Percentiles rank a stretch among this genome's conserved stretches.
phyloP scores from a whole-genome alignment of 2,113 vertebrate species.

The Oncorhynchus gorbuscha region DNA sequence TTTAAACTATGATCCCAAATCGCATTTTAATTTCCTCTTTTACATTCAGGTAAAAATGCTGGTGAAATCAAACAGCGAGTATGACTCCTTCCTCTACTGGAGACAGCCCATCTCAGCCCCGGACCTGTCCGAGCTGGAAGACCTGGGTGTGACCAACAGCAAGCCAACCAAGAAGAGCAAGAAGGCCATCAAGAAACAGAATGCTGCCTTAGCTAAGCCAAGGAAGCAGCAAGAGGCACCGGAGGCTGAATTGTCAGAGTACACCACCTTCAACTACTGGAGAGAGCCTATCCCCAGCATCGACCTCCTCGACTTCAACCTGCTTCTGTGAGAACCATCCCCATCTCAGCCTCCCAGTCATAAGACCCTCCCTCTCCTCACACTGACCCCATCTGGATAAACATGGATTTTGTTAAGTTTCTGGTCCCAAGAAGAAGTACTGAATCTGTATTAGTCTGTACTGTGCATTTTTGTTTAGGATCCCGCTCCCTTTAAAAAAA shows the following conservation, averaged over 20 bases:
- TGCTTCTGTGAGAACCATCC: constrained; percentile 66
- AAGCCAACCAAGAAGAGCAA: constrained; percentile 63
- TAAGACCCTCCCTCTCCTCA: background rate
- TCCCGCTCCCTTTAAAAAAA: no score
- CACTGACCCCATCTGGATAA: constrained; percentile 1
- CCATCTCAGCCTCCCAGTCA: background rate
- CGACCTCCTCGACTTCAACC: constrained; percentile 80
- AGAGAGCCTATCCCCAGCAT: constrained; percentile 85
- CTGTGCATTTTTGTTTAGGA: background rate
- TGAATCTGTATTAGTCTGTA: background rate
- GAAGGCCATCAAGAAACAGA: constrained; percentile 15
- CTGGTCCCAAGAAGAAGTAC: constrained; percentile 2
- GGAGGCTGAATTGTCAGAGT: constrained; percentile 70
- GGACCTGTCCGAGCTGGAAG: constrained; percentile 85
- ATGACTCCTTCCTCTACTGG: constrained; percentile 95
- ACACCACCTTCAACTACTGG: constrained; percentile 93
- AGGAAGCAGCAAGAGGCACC: constrained; percentile 36
- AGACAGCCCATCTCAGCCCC: constrained; percentile 88
- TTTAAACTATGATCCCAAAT: background rate
- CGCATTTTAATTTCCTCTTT: background rate
- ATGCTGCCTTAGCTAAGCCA: constrained; percentile 3
- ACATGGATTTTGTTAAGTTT: constrained; percentile 3
- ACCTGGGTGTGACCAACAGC: constrained; percentile 71
- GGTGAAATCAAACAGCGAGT: constrained; percentile 88
- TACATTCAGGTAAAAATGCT: constrained; percentile 67